Conservation (phyloP, 2,797 vertebrate genomes). For the Chlorospingus semifuscus region DNA sequence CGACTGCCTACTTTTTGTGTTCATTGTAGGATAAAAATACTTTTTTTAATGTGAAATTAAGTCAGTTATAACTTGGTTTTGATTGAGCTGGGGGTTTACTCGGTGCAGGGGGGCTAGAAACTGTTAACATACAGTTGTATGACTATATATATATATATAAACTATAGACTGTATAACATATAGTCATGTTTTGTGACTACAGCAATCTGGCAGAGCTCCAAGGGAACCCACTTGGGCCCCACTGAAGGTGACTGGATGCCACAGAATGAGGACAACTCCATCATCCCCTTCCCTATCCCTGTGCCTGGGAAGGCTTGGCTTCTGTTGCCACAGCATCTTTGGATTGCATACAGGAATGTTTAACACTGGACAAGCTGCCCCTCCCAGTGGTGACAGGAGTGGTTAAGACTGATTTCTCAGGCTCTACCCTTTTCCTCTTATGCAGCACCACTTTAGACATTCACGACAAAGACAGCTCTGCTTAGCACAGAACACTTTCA, state of each 20-base stretch:
- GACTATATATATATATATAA: not conserved
- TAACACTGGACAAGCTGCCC: not conserved
- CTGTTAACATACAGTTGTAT: not conserved
- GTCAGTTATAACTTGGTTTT: not conserved
- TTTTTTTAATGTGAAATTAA: not conserved
- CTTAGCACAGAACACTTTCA: not conserved
- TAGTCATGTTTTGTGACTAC: not conserved
- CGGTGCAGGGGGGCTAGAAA: fast-evolving
- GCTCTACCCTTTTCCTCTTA: not conserved
- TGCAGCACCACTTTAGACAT: fast-evolving
- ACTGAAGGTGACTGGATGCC: not conserved
- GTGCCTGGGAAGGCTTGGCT: fast-evolving
- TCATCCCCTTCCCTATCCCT: fast-evolving
- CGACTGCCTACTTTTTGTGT: not conserved
- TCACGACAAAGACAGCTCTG: not conserved
- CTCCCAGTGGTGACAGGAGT: not conserved
- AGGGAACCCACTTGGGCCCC: not conserved
- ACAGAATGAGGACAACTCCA: not conserved
- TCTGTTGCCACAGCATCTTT: not conserved
- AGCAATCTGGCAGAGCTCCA: not conserved
- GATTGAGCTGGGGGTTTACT: not conserved
- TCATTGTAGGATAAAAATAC: not conserved
- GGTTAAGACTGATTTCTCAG: not conserved
- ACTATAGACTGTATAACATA: not conserved
- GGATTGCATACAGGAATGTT: fast-evolving